Evolutionary conservation across 2,797 vertebrate genomes (phyloP).

Genomic region (Rallus crepitans): DNA sequence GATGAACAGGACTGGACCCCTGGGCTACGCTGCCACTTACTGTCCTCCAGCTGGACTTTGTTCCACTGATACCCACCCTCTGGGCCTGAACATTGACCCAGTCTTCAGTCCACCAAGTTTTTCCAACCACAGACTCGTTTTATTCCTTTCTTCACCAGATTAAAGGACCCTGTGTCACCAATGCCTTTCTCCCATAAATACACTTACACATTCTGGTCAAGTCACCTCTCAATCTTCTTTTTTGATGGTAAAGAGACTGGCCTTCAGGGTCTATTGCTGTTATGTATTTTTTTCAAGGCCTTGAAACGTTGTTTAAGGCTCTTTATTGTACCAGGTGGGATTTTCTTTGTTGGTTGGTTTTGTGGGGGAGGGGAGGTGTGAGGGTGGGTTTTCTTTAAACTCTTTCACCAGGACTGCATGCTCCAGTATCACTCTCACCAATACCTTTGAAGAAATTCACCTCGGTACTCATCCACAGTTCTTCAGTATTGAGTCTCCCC

Average conservation of each 20-base stretch:
- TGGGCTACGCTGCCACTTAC: neutral
- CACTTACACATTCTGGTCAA: neutral
- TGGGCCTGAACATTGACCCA: neutral
- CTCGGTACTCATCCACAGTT: neutral
- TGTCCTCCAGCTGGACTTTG: neutral
- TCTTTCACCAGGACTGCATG: neutral
- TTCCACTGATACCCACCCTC: neutral
- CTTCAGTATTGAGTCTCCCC: neutral
- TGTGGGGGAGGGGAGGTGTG: no score
- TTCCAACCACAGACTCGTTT: neutral
- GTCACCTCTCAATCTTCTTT: neutral
- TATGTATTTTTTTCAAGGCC: neutral
- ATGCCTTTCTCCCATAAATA: neutral
- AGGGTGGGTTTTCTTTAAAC: neutral
- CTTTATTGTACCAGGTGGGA: neutral
- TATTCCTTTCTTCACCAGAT: neutral
- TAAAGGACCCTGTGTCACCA: neutral
- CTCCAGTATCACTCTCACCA: neutral
- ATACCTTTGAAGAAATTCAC: neutral
- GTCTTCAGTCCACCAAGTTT: neutral
- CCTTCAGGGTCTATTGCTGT: neutral
- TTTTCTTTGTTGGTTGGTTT: neutral
- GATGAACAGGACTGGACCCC: neutral
- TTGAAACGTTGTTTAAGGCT: neutral
- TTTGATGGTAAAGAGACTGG: neutral